Evolutionary conservation across 2,113 vertebrate genomes (phyloP).

Genomic region (Lipophrys pholis): DNA sequence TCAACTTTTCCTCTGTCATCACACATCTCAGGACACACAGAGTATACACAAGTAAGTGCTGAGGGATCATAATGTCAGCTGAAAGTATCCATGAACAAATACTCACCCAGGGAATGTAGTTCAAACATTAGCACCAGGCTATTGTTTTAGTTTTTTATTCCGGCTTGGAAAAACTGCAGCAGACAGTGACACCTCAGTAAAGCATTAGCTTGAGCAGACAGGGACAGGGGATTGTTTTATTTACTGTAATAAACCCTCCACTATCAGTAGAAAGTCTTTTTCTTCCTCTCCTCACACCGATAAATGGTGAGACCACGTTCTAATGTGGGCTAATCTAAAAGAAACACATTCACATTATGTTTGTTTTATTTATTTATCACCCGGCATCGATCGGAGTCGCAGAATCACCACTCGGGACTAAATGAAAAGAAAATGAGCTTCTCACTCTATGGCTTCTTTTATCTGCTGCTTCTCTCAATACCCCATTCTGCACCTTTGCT

Average conservation of each 20-base stretch:
- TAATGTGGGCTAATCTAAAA: slow-evolving; percentile 71
- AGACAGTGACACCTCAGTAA: slow-evolving; percentile 35
- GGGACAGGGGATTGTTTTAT: slow-evolving; percentile 49
- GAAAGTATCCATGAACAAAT: slow-evolving; percentile 73
- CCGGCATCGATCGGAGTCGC: slow-evolving; percentile 53
- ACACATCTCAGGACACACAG: slow-evolving; percentile 43
- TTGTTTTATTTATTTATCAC: slow-evolving; percentile 69
- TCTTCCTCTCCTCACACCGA: slow-evolving; percentile 23
- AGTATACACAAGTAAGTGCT: slow-evolving; percentile 33
- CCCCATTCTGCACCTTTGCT: slow-evolving; percentile 20
- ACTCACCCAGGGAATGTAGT: slow-evolving; percentile 40
- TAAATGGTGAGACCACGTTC: slow-evolving; percentile 36
- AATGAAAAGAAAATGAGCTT: slow-evolving; percentile 71
- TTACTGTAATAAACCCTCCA: slow-evolving; percentile 61
- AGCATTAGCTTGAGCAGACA: slow-evolving; percentile 40
- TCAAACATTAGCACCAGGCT: slow-evolving; percentile 37
- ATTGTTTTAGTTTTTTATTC: slow-evolving; percentile 28
- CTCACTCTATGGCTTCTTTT: slow-evolving; percentile 51
- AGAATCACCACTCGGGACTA: slow-evolving; percentile 61
- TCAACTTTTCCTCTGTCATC: slow-evolving; percentile 41
- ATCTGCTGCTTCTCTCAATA: slow-evolving; percentile 31
- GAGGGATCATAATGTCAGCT: slow-evolving; percentile 72
- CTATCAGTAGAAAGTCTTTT: slow-evolving; percentile 43
- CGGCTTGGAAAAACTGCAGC: slow-evolving; percentile 34
- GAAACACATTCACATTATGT: slow-evolving; percentile 65